Evolutionary conservation across 2,113 vertebrate species (phyloP), one percentile per base, ranked within the genome.

Genomic region (Corythornis vintsioides): DNA sequence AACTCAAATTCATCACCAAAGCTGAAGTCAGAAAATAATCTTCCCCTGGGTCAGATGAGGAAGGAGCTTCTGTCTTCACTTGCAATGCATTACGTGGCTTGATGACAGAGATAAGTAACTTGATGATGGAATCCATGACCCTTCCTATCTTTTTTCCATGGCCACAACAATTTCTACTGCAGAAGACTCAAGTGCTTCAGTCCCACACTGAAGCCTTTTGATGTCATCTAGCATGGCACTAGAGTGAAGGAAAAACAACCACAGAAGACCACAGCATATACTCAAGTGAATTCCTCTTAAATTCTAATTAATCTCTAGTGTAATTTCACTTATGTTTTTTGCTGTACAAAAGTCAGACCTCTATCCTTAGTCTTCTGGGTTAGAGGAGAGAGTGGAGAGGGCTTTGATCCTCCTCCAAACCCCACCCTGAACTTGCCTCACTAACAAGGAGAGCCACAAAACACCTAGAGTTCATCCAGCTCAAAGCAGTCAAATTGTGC

Each of bases 1-100:
- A 15, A 43, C 19, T 74, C 22, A 56, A 60, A 80, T 47, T 77
- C 63, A 89, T 57, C 59, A 50, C 45, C 18, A 14, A 55, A 91
- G 13, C 25, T 24, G 22, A 33, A 4, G 10, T 18, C 60, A 52
- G 47, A 42, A 73, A 86, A 48, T 29, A 60, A 59, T 59, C 60
- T 33, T 87, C 25, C 42, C 21, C 25, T 8, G 3, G 45, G 43
- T 31, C 72, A 67, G 48, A 50, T 26, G 16, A 89, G 22, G 61
- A 63, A 73, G 73, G 4, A 82, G 57, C 42, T 92, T 60, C 72
- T 52, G 25, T 43, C 75, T 66, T 66, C 22, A 5, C 47, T 6
- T 26, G 12, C 6, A 65, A 29, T 1, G 7, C 7, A 2, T 8
- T 43, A 65, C 15, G 1, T 1, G 19, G 45, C 14, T 63, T 50